phyloP scores from a whole-genome alignment of 2,797 vertebrate species.

The Mormyrus proboscirostris region DNA sequence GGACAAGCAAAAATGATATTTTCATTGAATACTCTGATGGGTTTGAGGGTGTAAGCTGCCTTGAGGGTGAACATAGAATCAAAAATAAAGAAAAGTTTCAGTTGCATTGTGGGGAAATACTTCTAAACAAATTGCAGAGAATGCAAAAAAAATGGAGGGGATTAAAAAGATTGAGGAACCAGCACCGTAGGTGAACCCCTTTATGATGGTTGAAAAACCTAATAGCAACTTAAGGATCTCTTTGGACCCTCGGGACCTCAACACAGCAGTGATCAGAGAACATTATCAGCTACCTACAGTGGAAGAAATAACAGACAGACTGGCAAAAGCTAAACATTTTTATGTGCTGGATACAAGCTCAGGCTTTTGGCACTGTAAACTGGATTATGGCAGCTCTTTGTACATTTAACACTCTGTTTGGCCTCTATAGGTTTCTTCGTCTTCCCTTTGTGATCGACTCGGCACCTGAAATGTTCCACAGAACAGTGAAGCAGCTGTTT shows the following conservation, averaged over 20 bases:
- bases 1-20: background rate
- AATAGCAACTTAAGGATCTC: background rate
- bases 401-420: background rate
- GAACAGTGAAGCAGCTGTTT: background rate
- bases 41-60: background rate
- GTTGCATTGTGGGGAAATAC: background rate
- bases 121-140: background rate
- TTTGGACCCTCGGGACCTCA: background rate
- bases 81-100: background rate
- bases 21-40: background rate
- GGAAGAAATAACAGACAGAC: background rate
- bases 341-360: background rate
- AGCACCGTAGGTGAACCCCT: background rate
- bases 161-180: background rate
- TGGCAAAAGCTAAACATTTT: background rate
- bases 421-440: background rate
- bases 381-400: background rate
- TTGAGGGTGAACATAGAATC: background rate
- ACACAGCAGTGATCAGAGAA: background rate
- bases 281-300: background rate
- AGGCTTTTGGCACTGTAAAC: background rate
- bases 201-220: background rate
- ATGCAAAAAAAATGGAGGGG: background rate
- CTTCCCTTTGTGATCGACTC: background rate
- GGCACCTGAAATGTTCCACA: background rate